These are phyloP conservation scores for Coluber constrictor DNA, from an alignment of 2,797 vertebrate species.

Conservation along the genomic window DNA sequence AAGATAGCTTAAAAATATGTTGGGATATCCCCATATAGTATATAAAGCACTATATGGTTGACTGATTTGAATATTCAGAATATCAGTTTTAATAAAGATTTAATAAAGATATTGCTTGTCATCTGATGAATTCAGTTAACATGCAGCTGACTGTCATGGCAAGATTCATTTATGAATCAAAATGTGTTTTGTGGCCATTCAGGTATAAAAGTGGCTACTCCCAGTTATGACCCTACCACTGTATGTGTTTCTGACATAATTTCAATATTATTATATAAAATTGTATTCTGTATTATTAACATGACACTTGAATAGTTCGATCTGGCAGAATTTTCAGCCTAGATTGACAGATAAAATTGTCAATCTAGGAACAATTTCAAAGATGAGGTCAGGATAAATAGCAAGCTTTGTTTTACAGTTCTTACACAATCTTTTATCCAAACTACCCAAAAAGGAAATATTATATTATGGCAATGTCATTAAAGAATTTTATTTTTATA, in stretches of 20 bases:
- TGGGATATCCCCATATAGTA: background rate
- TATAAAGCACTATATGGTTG: background rate
- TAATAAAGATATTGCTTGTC: background rate
- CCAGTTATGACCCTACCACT: background rate
- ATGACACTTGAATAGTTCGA: background rate
- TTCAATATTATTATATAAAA: background rate
- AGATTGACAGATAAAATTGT: background rate
- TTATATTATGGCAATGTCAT: background rate
- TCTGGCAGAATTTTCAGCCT: background rate
- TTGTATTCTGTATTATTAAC: background rate
- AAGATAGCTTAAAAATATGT: background rate
- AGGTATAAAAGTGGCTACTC: background rate
- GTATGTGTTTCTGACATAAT: background rate
- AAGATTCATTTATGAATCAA: background rate
- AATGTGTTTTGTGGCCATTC: background rate
- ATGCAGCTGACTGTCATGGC: background rate
- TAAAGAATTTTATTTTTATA: slow-evolving; percentile 3
- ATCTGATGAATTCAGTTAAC: background rate
- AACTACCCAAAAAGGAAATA: background rate
- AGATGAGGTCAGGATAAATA: background rate
- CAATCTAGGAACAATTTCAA: background rate
- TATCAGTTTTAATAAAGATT: background rate
- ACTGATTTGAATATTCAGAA: background rate
- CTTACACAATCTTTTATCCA: background rate
- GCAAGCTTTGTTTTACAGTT: background rate